Evolutionary conservation across 1,140 invertebrate genomes (phyloP).

Genomic region (Bradysia coprophila): DNA sequence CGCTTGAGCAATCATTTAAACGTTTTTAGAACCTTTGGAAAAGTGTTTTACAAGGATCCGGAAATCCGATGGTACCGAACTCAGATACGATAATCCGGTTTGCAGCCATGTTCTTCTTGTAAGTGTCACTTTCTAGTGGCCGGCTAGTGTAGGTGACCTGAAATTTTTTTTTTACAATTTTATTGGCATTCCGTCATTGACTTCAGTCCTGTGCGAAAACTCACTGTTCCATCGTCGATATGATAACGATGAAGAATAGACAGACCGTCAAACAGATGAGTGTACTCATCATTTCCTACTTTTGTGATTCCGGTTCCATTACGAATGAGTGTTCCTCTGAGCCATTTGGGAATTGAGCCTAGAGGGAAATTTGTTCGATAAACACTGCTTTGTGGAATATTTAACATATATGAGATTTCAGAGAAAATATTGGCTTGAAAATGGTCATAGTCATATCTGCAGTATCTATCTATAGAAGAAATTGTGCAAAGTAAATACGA

Average conservation of each 20-base stretch:
- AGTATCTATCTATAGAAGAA: no score
- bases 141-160: constrained; percentile 61
- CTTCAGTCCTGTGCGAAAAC: constrained; percentile 37
- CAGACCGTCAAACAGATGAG: constrained; percentile 75
- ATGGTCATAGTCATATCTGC: no score
- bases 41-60: constrained; percentile 66
- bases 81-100: constrained; percentile 65
- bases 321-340: constrained; percentile 54
- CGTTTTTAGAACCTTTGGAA: constrained; percentile 57
- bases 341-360: constrained; percentile 55
- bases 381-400: no score
- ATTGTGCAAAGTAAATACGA: no score
- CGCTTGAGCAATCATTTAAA: no score
- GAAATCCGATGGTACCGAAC: constrained; percentile 62
- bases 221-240: neutral
- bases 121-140: constrained; percentile 56
- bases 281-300: constrained; percentile 54
- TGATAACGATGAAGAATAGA: constrained; percentile 58
- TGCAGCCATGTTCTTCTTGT: constrained; percentile 50
- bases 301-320: constrained; percentile 73
- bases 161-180: no score
- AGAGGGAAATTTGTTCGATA: no score
- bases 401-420: no score
- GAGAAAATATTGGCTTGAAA: no score
- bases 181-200: constrained; percentile 46